phyloP scores from a whole-genome alignment of 2,888 invertebrate genomes.

The Zhengitettix transpicula region DNA sequence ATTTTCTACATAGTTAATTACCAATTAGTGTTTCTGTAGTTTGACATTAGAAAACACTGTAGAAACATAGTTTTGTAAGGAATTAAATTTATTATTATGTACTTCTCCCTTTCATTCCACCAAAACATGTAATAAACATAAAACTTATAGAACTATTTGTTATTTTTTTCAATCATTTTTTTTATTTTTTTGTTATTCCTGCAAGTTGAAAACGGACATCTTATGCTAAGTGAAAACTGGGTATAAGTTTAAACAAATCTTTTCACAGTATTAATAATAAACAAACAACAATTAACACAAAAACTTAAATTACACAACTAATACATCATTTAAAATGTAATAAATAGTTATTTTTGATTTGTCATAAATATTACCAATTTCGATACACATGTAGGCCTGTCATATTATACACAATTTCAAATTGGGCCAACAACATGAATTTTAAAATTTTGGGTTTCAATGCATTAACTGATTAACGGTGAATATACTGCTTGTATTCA shows the following conservation, averaged over 20 bases:
- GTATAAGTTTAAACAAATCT: slow-evolving; percentile 1
- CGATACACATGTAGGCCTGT: slow-evolving; percentile 8
- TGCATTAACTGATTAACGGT: not conserved
- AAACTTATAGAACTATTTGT: not conserved
- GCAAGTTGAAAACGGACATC: slow-evolving; percentile 5
- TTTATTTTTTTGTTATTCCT: slow-evolving; percentile 1
- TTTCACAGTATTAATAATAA: not conserved
- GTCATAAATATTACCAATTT: slow-evolving; percentile 1
- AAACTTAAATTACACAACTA: slow-evolving; percentile 2
- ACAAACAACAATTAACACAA: not conserved
- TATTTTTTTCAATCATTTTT: slow-evolving; percentile 5
- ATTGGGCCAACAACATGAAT: not conserved
- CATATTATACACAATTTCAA: not conserved
- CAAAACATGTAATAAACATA: not conserved
- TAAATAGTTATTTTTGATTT: not conserved
- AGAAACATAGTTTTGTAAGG: too few relatives aligned
- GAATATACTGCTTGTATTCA: not conserved
- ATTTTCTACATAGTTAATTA: too few relatives aligned
- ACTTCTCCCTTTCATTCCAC: not conserved
- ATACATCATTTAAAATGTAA: slow-evolving; percentile 1
- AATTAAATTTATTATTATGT: too few relatives aligned
- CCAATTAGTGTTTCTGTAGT: too few relatives aligned
- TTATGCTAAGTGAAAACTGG: slow-evolving; percentile 6
- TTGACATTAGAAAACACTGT: too few relatives aligned
- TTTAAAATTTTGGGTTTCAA: not conserved